These are phyloP conservation scores for Antitype chi DNA, from an alignment of 2,888 invertebrate species.

Conservation along the genomic window DNA sequence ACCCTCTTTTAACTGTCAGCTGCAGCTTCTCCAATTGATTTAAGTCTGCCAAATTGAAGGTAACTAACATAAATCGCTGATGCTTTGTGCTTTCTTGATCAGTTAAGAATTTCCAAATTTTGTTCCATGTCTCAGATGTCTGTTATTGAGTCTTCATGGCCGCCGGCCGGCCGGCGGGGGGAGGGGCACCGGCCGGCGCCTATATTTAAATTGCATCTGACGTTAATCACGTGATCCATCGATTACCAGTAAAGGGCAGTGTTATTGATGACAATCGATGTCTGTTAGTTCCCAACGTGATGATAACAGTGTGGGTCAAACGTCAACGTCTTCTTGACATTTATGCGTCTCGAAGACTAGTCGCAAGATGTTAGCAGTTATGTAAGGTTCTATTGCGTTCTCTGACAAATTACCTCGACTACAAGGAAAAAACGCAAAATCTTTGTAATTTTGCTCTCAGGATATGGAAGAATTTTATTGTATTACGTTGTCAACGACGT, in stretches of 20 bases:
- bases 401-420: not conserved
- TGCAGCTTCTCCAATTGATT: slow-evolving; percentile 39
- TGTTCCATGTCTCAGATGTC: slow-evolving; percentile 14
- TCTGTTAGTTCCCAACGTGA: slow-evolving; percentile 23
- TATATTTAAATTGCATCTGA: slow-evolving; percentile 66
- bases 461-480: not conserved
- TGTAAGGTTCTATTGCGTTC: slow-evolving; percentile 42
- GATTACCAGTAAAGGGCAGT: slow-evolving; percentile 32
- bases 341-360: slow-evolving; percentile 9
- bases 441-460: not conserved
- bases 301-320: slow-evolving; percentile 32
- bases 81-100: slow-evolving; percentile 23
- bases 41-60: slow-evolving; percentile 19
- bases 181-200: slow-evolving; percentile 71
- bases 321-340: slow-evolving; percentile 34
- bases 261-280: slow-evolving; percentile 39
- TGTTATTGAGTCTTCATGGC: slow-evolving; percentile 58
- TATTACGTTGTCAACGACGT: not conserved
- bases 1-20: slow-evolving; percentile 57
- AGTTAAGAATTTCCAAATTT: slow-evolving; percentile 15
- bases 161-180: slow-evolving; percentile 71
- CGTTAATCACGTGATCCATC: slow-evolving; percentile 75
- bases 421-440: not conserved
- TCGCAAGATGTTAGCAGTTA: slow-evolving; percentile 43
- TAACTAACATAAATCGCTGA: slow-evolving; percentile 17